These are phyloP conservation scores for Sporophila hypoxantha DNA, from an alignment of 2,113 vertebrate genomes.

Conservation along the genomic window DNA sequence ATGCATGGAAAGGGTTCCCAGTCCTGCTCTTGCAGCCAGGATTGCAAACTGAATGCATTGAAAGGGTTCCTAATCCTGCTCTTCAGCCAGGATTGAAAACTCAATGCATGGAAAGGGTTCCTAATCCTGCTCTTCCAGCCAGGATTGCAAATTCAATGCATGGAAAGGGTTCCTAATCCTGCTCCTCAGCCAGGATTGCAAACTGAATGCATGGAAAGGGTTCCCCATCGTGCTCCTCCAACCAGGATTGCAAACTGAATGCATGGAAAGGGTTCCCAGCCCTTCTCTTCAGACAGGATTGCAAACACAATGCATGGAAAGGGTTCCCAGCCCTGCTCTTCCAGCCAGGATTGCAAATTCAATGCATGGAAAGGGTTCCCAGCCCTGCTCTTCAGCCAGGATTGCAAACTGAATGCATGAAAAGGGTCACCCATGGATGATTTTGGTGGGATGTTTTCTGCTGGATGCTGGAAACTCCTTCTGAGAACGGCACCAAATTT, in stretches of 20 bases:
- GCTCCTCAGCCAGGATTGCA: not conserved
- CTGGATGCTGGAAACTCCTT: not conserved
- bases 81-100: not conserved
- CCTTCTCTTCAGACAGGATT: not conserved
- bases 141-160: constrained; percentile 5
- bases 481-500: not conserved
- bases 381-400: not conserved
- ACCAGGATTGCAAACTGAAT: constrained; percentile 4
- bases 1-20: not conserved
- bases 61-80: not conserved
- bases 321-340: not conserved
- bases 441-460: not conserved
- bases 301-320: constrained; percentile 25
- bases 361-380: not conserved
- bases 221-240: not conserved
- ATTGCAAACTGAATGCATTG: constrained; percentile 9
- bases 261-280: not conserved
- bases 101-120: not conserved
- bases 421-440: not conserved
- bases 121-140: not conserved
- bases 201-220: constrained; percentile 11
- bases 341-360: not conserved
- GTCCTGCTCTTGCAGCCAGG: not conserved
- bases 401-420: constrained; percentile 10
- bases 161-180: not conserved